A percentile compares a stretch with the other conserved stretches of the same genome.
phyloP scores from a whole-genome alignment of 35 echinoderm and acorn worm genomes.

The Heliocidaris tuberculata region DNA sequence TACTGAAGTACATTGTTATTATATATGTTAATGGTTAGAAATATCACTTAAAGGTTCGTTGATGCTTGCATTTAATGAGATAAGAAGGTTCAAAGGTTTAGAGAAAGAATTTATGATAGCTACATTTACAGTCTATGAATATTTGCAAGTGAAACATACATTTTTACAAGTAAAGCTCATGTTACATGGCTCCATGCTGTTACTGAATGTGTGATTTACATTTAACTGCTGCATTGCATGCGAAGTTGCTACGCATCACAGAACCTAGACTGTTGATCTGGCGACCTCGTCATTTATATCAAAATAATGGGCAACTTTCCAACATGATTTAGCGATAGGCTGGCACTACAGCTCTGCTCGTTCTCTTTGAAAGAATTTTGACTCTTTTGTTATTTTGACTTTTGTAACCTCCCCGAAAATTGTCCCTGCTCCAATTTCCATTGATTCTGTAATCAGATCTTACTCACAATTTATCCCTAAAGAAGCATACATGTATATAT shows the following conservation, averaged over 20 bases:
- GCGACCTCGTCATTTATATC: neutral
- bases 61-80: neutral
- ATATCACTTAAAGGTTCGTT: neutral
- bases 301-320: slow-evolving; percentile 17
- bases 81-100: neutral
- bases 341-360: neutral
- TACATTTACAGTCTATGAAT: neutral
- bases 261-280: neutral
- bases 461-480: neutral
- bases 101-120: neutral
- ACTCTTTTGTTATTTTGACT: slow-evolving; percentile 11
- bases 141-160: neutral
- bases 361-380: neutral
- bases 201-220: neutral
- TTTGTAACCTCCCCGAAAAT: neutral
- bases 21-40: neutral
- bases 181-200: neutral
- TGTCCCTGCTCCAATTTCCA: slow-evolving; percentile 8
- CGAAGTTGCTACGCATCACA: neutral
- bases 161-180: neutral
- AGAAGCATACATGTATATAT: neutral
- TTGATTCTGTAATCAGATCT: neutral
- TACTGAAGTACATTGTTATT: neutral
- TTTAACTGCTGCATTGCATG: neutral
- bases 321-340: neutral